A percentile compares a stretch with the other conserved stretches of the same genome.
These are phyloP conservation scores for Coptodon rendalli DNA, from an alignment of 2,113 vertebrate genomes.

Conservation along the genomic window DNA sequence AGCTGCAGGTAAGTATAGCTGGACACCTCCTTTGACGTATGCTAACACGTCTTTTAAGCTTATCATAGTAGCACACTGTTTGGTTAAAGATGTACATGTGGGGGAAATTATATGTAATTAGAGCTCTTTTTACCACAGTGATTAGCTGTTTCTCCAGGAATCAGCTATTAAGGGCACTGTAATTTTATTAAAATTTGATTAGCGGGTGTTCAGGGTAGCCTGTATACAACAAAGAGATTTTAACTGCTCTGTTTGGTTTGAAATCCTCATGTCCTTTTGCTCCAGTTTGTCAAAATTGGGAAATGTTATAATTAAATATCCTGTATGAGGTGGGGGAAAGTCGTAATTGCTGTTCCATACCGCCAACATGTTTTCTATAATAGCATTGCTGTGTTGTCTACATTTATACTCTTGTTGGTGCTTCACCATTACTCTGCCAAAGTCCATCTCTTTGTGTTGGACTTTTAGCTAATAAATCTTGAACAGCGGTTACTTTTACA, in stretches of 20 bases:
- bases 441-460: background rate
- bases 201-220: background rate
- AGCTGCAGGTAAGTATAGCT: conserved; percentile 71
- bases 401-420: background rate
- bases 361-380: background rate
- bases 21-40: background rate
- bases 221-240: background rate
- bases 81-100: background rate
- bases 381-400: background rate
- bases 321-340: background rate
- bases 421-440: background rate
- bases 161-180: background rate
- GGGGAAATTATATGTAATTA: background rate
- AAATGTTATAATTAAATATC: background rate
- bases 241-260: background rate
- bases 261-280: background rate
- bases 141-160: background rate
- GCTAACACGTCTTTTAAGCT: background rate
- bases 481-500: background rate
- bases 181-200: background rate
- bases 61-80: background rate
- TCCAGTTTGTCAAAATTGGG: background rate
- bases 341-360: background rate
- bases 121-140: background rate
- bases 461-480: background rate